phyloP scores from a whole-genome alignment of 2,797 vertebrate species.

The Mycteria americana region DNA sequence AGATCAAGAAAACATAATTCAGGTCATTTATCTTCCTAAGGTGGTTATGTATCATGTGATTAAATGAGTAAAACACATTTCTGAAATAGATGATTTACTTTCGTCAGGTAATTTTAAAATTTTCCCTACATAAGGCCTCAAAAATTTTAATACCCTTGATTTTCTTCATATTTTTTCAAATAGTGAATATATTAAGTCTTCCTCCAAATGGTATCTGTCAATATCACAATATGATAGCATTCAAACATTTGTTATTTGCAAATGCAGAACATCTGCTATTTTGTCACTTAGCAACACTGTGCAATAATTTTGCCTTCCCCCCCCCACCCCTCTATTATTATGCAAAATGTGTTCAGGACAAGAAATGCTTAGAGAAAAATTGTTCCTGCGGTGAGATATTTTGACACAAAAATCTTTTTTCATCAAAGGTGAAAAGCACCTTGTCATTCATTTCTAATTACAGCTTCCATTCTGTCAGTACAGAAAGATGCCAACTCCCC shows the following conservation, averaged over 20 bases:
- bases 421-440: conserved; percentile 66
- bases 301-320: conserved; percentile 1
- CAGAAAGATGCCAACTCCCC: conserved; percentile 29
- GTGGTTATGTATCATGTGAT: not conserved
- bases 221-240: conserved; percentile 48
- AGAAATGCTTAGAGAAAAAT: conserved; percentile 62
- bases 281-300: conserved; percentile 65
- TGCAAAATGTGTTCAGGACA: conserved; percentile 61
- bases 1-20: not conserved
- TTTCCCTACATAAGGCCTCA: not conserved
- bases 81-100: not conserved
- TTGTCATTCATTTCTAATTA: conserved; percentile 73
- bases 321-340: conserved; percentile 8
- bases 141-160: not conserved
- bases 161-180: not conserved
- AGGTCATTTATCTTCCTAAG: not conserved
- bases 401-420: conserved; percentile 70
- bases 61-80: conserved; percentile 42
- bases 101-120: conserved; percentile 15
- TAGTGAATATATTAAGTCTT: not conserved
- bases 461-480: conserved; percentile 34
- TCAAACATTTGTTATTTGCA: conserved; percentile 44
- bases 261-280: conserved; percentile 40
- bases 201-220: not conserved
- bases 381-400: conserved; percentile 64